phyloP scores from a whole-genome alignment of 2,797 vertebrate genomes.

The Myiotriccus ornatus region DNA sequence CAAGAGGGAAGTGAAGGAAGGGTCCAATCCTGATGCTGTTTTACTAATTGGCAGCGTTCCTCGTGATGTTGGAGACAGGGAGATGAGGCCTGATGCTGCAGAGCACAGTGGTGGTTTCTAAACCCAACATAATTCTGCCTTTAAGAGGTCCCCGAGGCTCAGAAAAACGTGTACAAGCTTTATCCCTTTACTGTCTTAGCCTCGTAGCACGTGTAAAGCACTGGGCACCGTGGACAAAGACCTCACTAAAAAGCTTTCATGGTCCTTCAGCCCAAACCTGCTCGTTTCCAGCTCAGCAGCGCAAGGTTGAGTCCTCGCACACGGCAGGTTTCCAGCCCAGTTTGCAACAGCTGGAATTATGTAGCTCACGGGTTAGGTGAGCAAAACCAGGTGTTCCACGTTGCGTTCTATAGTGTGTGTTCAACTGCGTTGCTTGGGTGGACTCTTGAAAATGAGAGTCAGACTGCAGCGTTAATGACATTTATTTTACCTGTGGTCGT shows the following conservation, averaged over 20 bases:
- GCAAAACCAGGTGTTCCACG: not conserved
- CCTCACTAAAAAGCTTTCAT: not conserved
- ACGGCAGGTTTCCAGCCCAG: not conserved
- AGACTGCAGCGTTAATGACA: rapidly evolving
- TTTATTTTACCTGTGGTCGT: rapidly evolving
- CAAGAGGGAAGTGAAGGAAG: rapidly evolving
- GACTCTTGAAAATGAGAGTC: not conserved
- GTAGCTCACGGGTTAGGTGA: not conserved
- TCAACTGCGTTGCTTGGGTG: not conserved
- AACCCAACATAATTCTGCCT: not conserved
- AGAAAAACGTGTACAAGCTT: not conserved
- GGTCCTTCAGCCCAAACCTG: not conserved
- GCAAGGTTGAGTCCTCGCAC: not conserved
- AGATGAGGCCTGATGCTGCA: rapidly evolving
- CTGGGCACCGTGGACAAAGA: rapidly evolving
- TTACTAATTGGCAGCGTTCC: not conserved
- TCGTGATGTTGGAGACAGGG: not conserved
- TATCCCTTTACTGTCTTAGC: not conserved
- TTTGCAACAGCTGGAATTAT: not conserved
- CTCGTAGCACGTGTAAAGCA: not conserved
- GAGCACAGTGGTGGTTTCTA: not conserved
- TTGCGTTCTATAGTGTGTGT: rapidly evolving
- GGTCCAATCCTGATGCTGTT: not conserved
- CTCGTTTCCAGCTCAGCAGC: not conserved
- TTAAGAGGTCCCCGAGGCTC: not conserved